Evolutionary conservation across 1,140 invertebrate species (phyloP).

Genomic region (Macrobrachium rosenbergii): DNA sequence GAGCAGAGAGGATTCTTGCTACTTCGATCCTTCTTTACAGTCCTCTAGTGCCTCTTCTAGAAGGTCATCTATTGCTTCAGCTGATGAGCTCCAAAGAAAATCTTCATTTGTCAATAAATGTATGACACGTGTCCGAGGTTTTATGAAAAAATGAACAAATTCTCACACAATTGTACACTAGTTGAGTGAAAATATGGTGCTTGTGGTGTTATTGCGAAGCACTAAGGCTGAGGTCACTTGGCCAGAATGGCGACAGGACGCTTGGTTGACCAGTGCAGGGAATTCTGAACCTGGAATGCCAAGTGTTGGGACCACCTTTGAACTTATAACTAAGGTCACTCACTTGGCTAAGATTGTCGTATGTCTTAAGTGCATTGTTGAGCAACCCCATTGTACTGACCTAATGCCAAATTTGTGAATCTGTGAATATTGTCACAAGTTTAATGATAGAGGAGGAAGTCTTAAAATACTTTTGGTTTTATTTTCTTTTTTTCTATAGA

Average conservation of each 20-base stretch:
- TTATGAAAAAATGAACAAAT: conserved; percentile 47
- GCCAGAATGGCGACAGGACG: conserved; percentile 5
- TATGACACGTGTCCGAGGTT: conserved; percentile 51
- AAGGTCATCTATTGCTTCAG: conserved; percentile 48
- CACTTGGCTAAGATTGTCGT: conserved; percentile 27
- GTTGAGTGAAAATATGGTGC: conserved; percentile 13
- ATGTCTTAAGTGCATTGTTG: conserved; percentile 1
- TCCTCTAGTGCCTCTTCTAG: conserved; percentile 46
- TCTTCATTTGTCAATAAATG: conserved; percentile 59
- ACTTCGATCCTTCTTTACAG: conserved; percentile 12
- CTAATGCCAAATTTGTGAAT: too few species aligned
- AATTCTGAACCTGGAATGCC: conserved; percentile 14
- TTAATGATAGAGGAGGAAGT: too few species aligned
- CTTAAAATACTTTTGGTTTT: too few species aligned
- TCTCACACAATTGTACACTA: background rate
- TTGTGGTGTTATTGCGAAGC: conserved; percentile 25
- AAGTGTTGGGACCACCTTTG: conserved; percentile 35
- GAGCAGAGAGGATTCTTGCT: background rate
- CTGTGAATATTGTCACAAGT: too few species aligned
- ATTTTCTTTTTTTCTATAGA: too few species aligned
- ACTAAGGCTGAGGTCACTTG: background rate
- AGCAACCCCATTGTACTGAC: conserved; percentile 1
- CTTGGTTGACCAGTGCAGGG: conserved; percentile 55
- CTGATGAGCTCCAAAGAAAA: conserved; percentile 42
- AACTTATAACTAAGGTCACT: conserved; percentile 21